Evolutionary conservation across 2,888 invertebrate species (phyloP).

Genomic region (Bedellia somnulentella): DNA sequence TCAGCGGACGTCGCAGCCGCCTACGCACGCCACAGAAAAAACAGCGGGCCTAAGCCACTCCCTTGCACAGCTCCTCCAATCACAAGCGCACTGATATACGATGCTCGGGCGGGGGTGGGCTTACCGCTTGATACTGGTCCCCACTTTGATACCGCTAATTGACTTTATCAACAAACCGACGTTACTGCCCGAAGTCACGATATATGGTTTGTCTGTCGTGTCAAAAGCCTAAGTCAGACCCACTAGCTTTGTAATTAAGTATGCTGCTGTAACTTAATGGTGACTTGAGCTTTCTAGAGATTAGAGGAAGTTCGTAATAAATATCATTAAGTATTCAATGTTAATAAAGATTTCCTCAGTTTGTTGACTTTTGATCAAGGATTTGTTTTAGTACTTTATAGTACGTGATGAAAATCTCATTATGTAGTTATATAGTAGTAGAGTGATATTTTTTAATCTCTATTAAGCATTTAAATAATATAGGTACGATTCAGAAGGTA

Average conservation of each 20-base stretch:
- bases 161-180: constrained; percentile 61
- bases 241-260: constrained; percentile 49
- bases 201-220: constrained; percentile 54
- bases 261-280: constrained; percentile 35
- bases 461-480: too few species aligned
- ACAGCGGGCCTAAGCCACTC: constrained; percentile 41
- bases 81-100: too few species aligned
- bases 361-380: too few species aligned
- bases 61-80: constrained; percentile 46
- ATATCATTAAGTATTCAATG: neutral
- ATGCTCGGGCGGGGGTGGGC: constrained; percentile 49
- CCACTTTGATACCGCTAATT: constrained; percentile 58
- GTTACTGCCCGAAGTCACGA: constrained; percentile 58
- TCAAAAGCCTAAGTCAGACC: constrained; percentile 55
- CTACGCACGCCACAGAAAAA: constrained; percentile 44
- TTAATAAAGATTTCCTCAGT: too few species aligned
- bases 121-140: constrained; percentile 51
- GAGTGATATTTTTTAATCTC: too few species aligned
- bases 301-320: neutral
- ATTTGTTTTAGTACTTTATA: too few species aligned
- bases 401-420: too few species aligned
- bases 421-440: too few species aligned
- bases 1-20: constrained; percentile 26
- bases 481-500: too few species aligned
- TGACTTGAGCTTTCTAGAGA: constrained; percentile 26